Conservation (phyloP, 2,888 invertebrate species). For the Oasisia sp. region DNA sequence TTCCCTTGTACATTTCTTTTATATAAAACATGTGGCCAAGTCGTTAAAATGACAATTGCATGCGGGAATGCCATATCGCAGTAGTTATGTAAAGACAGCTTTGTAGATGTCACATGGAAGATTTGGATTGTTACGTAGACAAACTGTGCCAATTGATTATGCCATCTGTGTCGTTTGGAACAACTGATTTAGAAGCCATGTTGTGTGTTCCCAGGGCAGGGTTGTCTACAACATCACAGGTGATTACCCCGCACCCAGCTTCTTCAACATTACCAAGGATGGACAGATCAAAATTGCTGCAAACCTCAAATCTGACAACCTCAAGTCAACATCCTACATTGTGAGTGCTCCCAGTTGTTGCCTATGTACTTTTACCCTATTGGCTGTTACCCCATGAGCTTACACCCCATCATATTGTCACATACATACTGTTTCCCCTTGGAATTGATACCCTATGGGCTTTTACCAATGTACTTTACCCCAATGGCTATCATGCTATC, state of each 20-base stretch:
- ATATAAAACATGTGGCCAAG: no score
- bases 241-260: constrained; percentile 46
- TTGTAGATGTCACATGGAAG: no score
- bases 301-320: constrained; percentile 45
- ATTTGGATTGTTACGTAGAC: no score
- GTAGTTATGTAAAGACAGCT: no score
- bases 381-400: background rate
- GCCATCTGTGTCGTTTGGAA: background rate
- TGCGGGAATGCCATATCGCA: no score
- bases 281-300: constrained; percentile 47
- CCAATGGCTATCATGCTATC: background rate
- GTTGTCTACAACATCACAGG: constrained; percentile 42
- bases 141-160: no score
- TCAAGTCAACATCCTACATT: constrained; percentile 41
- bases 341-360: constrained; percentile 31
- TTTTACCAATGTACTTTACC: background rate
- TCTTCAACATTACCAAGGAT: constrained; percentile 48
- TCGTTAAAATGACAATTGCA: no score
- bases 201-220: constrained; percentile 34
- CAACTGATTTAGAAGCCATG: background rate
- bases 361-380: background rate
- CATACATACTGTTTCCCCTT: background rate
- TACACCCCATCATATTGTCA: background rate
- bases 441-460: background rate
- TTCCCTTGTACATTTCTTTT: no score